Base-by-base conservation (phyloP, 2,797 vertebrate genomes). In the Enoplosus armatus region DNA sequence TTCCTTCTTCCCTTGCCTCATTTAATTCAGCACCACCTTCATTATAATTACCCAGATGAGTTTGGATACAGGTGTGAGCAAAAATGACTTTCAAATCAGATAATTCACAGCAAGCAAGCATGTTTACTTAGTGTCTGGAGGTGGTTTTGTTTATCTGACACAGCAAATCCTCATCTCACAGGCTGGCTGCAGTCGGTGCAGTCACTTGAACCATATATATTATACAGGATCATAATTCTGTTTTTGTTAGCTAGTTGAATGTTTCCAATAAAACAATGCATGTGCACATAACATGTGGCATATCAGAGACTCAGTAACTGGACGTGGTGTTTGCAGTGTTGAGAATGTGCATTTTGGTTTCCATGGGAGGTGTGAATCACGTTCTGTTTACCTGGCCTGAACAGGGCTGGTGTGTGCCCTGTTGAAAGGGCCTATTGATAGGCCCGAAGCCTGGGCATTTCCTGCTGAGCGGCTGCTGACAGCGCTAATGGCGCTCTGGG, bases 371-470 rank as follows among this genome's bases (percentile, higher is more conserved):
- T 71, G 86, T 86, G 82, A 88, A 76, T 86, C 60, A 72, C 53
- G 16, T 77, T 87, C 27, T 79, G 77, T 93, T 91, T 88, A 91
- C 88, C 79, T 82, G 83, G 54, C 37, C 16, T 51, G 59, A 86
- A 93, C 80, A 90, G 83, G 62, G 75, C 59, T 33, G 77, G 37
- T 86, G 87, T 94, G 89, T 90, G 68, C 20, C 20, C 79, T 81
- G 79, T 16, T 94, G 73, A 94, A 95, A 95, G 90, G 76, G 37
- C 12, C 78, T 82, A 93, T 92, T 95, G 93, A 93, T 84, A 87
- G 93, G 91, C 88, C 92, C 78, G 77, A 91, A 95, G 86, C 92
- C 91, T 79, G 92, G 87, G 89, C 86, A 76, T 94, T 93, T 95
- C 93, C 94, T 93, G 90, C 87, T 83, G 73, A 76, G 85, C 90